phyloP scores from a whole-genome alignment of 2,888 invertebrate genomes.

The Melieria crassipennis region DNA sequence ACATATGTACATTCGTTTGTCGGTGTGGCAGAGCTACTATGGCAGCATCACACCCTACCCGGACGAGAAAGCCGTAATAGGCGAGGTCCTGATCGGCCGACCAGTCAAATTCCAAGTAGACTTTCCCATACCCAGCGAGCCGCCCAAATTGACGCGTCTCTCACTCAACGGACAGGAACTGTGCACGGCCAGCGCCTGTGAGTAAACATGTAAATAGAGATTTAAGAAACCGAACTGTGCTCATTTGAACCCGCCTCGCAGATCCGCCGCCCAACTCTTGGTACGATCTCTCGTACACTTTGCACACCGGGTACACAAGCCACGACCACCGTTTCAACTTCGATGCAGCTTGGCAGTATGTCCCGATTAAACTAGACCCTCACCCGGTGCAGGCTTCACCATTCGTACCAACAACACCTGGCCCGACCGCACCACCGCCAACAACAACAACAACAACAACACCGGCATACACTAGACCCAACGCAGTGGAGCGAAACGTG shows the following conservation, averaged over 20 bases:
- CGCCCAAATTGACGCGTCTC: slow-evolving; percentile 69
- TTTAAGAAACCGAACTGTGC: not conserved
- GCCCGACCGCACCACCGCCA: not conserved
- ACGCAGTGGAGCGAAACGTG: not conserved
- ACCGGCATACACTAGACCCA: not conserved
- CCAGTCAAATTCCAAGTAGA: slow-evolving; percentile 67
- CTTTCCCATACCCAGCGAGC: slow-evolving; percentile 68
- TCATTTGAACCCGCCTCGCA: not conserved
- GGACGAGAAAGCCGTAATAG: slow-evolving; percentile 33
- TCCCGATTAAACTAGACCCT: too few species aligned
- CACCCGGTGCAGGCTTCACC: too few species aligned
- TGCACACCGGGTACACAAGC: not conserved
- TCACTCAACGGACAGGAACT: slow-evolving; percentile 68
- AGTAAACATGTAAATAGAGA: slow-evolving; percentile 3
- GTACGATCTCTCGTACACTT: slow-evolving; percentile 10
- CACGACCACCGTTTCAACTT: too few species aligned
- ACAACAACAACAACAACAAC: slow-evolving; percentile 11
- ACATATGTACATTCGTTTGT: too few species aligned
- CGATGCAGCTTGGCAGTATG: too few species aligned
- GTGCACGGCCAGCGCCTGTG: slow-evolving; percentile 69
- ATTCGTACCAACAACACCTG: not conserved
- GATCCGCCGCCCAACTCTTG: slow-evolving; percentile 21
- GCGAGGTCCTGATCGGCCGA: slow-evolving; percentile 45
- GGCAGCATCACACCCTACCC: slow-evolving; percentile 38
- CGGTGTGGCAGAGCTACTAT: slow-evolving; percentile 33